Evolutionary conservation across 1,140 invertebrate genomes (phyloP).

Genomic region (Telenomus remus): DNA sequence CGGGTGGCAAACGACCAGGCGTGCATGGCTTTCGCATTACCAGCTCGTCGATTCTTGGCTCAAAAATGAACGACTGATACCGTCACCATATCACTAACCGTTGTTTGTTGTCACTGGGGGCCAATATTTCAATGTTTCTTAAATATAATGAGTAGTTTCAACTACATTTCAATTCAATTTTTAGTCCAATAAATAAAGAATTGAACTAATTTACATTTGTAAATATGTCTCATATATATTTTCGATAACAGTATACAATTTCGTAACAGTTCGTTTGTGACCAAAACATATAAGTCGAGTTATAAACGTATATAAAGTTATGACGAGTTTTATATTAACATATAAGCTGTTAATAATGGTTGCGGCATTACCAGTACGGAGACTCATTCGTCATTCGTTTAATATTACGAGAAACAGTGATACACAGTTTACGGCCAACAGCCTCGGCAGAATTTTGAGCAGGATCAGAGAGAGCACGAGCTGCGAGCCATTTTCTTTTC

Average conservation of each 20-base stretch:
- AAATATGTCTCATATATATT: no score
- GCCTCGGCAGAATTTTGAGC: slow-evolving; percentile 66
- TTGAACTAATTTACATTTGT: no score
- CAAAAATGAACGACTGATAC: slow-evolving; percentile 61
- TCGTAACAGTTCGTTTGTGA: no score
- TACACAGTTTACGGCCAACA: slow-evolving; percentile 70
- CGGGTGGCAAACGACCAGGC: slow-evolving; percentile 67
- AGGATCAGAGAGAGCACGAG: slow-evolving; percentile 34
- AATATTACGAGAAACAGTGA: slow-evolving; percentile 67
- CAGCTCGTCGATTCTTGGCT: slow-evolving; percentile 59
- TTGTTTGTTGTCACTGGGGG: slow-evolving; percentile 42
- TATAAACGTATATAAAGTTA: neutral
- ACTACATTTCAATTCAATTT: neutral
- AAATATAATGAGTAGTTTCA: slow-evolving; percentile 2
- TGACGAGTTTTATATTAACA: no score
- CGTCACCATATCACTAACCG: slow-evolving; percentile 54
- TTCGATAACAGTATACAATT: no score
- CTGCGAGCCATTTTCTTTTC: slow-evolving; percentile 6
- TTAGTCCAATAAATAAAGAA: neutral
- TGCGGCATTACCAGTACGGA: slow-evolving; percentile 1
- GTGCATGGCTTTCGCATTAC: slow-evolving; percentile 75
- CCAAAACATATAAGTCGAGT: neutral
- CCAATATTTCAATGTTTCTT: slow-evolving; percentile 28
- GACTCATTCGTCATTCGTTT: slow-evolving; percentile 56
- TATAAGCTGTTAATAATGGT: no score